Percentiles rank a stretch among this genome's conserved stretches.
These are phyloP conservation scores for Aratinga solstitialis DNA, from an alignment of 2,797 vertebrate species.

Conservation along the genomic window DNA sequence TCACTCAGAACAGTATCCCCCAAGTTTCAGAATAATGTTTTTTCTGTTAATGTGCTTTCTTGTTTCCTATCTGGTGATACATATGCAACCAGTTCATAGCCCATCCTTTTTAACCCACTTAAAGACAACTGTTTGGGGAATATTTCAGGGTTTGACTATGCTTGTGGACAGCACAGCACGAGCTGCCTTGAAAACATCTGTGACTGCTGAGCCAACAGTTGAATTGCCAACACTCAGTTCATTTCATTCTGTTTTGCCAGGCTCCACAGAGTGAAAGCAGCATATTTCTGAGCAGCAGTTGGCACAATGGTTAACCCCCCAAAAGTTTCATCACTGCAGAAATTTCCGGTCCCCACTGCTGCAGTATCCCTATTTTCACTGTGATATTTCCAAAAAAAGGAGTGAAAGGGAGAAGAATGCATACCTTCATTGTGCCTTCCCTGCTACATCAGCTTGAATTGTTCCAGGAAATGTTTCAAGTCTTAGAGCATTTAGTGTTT, in stretches of 20 bases:
- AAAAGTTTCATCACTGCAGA: neutral
- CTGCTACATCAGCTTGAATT: neutral
- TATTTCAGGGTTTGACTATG: neutral
- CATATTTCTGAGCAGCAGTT: neutral
- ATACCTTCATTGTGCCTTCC: neutral
- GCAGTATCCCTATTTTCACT: neutral
- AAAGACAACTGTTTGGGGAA: neutral
- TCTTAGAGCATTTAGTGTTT: neutral
- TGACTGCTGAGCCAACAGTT: neutral
- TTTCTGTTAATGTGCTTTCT: neutral
- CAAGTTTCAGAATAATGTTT: neutral
- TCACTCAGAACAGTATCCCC: neutral
- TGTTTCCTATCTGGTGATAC: neutral
- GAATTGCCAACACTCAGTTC: neutral
- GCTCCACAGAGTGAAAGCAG: neutral
- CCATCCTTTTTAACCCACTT: neutral
- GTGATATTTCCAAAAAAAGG: neutral
- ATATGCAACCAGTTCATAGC: neutral
- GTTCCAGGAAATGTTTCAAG: neutral
- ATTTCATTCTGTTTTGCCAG: neutral
- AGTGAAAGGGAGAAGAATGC: neutral
- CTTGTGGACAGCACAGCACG: neutral
- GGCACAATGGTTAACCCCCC: neutral
- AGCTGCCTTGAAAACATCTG: slow-evolving; percentile 23
- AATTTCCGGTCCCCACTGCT: neutral